Conservation (phyloP, 2,888 invertebrate genomes). For the Agonopterix alstromeriana region DNA sequence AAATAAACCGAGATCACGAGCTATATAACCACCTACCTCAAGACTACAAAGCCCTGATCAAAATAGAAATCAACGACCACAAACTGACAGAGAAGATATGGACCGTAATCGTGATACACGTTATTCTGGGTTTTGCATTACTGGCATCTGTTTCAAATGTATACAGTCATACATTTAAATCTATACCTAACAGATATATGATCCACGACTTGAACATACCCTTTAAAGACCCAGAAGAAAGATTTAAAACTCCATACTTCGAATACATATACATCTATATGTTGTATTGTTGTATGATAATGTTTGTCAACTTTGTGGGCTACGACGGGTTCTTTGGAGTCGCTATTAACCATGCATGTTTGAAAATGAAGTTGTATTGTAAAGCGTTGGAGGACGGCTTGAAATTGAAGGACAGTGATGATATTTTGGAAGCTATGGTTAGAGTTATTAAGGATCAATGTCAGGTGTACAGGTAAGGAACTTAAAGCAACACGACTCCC, state of each 20-base stretch:
- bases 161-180: constrained; percentile 23
- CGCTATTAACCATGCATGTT: constrained; percentile 42
- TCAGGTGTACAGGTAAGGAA: not conserved
- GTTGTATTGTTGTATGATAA: constrained; percentile 23
- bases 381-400: constrained; percentile 35
- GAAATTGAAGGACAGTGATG: constrained; percentile 6
- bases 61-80: constrained; percentile 17
- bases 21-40: constrained; percentile 21
- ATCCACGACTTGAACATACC: constrained; percentile 43
- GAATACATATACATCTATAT: constrained; percentile 36
- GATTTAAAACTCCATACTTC: constrained; percentile 38
- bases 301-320: constrained; percentile 34
- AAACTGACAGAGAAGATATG: constrained; percentile 31
- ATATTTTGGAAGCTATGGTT: constrained; percentile 15
- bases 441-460: constrained; percentile 37
- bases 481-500: too few species aligned
- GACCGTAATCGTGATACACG: constrained; percentile 18
- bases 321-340: constrained; percentile 51
- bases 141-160: constrained; percentile 28
- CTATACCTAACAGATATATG: constrained; percentile 29
- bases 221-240: constrained; percentile 19
- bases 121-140: constrained; percentile 30
- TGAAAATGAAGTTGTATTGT: constrained; percentile 46
- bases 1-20: constrained; percentile 34
- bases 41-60: constrained; percentile 18